Conservation (phyloP, 2,888 invertebrate species). For the Xestia c-nigrum region DNA sequence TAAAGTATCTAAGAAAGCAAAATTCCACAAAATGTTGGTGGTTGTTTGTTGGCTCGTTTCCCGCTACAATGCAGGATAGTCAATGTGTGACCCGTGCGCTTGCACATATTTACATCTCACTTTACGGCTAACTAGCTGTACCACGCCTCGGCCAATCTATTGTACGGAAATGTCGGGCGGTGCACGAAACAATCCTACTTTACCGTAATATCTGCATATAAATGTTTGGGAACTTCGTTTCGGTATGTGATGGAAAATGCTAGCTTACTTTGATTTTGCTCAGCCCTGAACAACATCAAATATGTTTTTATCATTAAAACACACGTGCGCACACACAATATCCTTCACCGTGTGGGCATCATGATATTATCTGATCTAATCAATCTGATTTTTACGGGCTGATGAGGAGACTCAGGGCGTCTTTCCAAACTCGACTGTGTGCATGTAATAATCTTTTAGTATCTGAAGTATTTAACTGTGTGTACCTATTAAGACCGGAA, state of each 20-base stretch:
- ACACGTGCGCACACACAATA: background rate
- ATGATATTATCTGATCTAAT: no score
- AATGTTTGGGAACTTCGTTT: conserved; percentile 82
- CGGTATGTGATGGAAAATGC: conserved; percentile 68
- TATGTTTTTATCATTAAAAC: conserved; percentile 21
- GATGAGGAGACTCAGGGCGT: no score
- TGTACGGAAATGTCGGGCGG: conserved; percentile 86
- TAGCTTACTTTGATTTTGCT: conserved; percentile 63
- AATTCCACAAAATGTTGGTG: conserved; percentile 29
- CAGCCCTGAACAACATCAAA: background rate
- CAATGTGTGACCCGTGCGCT: conserved; percentile 72
- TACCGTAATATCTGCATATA: conserved; percentile 86
- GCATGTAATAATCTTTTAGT: no score
- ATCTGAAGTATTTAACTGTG: no score
- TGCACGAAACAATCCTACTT: conserved; percentile 87
- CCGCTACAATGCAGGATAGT: conserved; percentile 52
- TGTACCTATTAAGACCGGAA: no score
- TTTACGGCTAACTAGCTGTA: conserved; percentile 80
- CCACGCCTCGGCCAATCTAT: conserved; percentile 81
- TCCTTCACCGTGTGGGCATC: background rate
- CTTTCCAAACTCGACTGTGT: no score
- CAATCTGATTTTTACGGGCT: no score
- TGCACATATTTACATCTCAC: conserved; percentile 81
- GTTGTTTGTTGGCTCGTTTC: conserved; percentile 44
- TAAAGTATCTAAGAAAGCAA: background rate